A percentile compares a stretch with the other conserved stretches of the same genome.
Conservation (phyloP, 2,888 invertebrate genomes). For the Epirrhoe tristata region DNA sequence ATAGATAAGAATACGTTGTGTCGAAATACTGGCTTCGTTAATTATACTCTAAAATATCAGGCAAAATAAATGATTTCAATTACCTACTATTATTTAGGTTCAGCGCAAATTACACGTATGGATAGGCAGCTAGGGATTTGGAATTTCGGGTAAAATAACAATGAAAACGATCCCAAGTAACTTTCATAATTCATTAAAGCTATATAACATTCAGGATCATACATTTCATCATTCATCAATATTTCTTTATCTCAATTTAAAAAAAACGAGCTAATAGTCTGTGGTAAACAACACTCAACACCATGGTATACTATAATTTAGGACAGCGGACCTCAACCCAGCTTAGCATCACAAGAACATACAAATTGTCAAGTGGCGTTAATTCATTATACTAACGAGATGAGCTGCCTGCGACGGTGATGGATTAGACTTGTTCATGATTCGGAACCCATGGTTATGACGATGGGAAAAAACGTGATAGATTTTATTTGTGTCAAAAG, state of each 20-base stretch:
- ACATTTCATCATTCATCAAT: no score
- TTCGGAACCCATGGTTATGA: constrained; percentile 26
- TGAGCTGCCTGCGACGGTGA: constrained; percentile 76
- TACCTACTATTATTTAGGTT: neutral
- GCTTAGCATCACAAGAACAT: constrained; percentile 21
- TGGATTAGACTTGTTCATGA: constrained; percentile 60
- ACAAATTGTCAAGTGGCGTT: constrained; percentile 50
- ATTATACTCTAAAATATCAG: no score
- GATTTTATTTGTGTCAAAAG: constrained; percentile 10
- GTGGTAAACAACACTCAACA: no score
- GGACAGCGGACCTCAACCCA: constrained; percentile 11
- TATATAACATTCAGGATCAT: neutral
- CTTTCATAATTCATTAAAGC: neutral
- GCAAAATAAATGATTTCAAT: neutral
- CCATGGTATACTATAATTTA: neutral
- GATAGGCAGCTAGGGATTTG: neutral
- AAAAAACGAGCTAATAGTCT: no score
- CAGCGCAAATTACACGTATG: constrained; percentile 4
- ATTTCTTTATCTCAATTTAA: neutral
- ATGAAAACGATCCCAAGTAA: constrained; percentile 1
- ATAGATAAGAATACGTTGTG: no score
- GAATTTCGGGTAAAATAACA: neutral
- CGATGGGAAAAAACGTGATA: constrained; percentile 18
- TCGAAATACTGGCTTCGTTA: no score
- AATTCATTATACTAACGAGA: constrained; percentile 84